Evolutionary conservation across 2,797 vertebrate species (phyloP).

Genomic region (Urosaurus nigricauda): DNA sequence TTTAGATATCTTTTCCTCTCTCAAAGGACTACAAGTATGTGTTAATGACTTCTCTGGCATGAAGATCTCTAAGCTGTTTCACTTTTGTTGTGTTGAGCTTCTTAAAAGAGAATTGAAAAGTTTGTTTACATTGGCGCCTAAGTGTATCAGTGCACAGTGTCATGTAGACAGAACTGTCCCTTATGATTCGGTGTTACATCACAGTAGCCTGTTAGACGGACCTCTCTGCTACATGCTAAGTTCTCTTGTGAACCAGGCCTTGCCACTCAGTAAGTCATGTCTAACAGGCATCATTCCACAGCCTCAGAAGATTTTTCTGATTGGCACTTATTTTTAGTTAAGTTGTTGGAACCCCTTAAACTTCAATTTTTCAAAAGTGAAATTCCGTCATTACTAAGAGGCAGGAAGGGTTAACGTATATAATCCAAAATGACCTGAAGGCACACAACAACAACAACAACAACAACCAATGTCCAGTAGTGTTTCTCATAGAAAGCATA

Average conservation of each 20-base stretch:
- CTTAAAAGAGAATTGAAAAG: constrained; percentile 61
- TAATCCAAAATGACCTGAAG: no score
- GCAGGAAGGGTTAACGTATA: constrained; percentile 68
- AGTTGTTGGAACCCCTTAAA: constrained; percentile 75
- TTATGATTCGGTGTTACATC: neutral
- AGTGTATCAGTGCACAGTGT: constrained; percentile 52
- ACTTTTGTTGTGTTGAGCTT: constrained; percentile 55
- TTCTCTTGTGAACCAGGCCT: constrained; percentile 67
- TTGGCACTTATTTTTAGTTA: constrained; percentile 66
- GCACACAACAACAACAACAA: no score
- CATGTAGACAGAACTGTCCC: constrained; percentile 40
- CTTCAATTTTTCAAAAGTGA: constrained; percentile 82
- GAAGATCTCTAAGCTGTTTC: constrained; percentile 44
- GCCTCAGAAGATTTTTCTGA: constrained; percentile 81
- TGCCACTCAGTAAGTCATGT: constrained; percentile 79
- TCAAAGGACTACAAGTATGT: constrained; percentile 22
- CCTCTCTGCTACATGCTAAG: constrained; percentile 54
- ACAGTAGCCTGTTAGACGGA: neutral
- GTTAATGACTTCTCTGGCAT: constrained; percentile 44
- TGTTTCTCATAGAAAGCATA: neutral
- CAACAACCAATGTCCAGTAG: neutral
- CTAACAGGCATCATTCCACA: constrained; percentile 83
- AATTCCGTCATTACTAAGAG: constrained; percentile 81
- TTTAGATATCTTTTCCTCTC: constrained; percentile 43
- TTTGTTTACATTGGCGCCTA: constrained; percentile 63